Base-by-base conservation (phyloP, 2,888 invertebrate species). In the Eugnorisma glareosa region DNA sequence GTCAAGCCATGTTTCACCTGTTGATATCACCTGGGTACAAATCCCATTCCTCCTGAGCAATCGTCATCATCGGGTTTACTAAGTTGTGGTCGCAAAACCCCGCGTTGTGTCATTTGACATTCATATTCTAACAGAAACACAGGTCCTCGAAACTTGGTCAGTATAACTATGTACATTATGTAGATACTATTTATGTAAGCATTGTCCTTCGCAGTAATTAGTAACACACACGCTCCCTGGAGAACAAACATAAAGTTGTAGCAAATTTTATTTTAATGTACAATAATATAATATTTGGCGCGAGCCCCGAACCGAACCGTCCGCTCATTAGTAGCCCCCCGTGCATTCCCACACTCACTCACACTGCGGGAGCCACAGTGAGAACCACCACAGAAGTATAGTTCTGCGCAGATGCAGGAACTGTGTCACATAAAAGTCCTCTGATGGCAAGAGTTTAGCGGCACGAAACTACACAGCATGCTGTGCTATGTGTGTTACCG, bases 181-280 rank as follows among this genome's bases (percentile, higher is more conserved):
- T 37, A 64, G 11, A 4, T 21, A 59, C 10, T 37, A 43, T 28
- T 13, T 37, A 40, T 21, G 75, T 68, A n/a, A 80, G 66, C 61
- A 51, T 1, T 73, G 57, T 45, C 71, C 57, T 51, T 40, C 37
- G 54, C 57, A 67, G 43, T 82, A 69, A 70, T 84, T 63, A 84
- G 61, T 45, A 37, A 18, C 61, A 45, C 66, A 13, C 64, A n/a
- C 77, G 61, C 67, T 70, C 68, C 48, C 67, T 15, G 4, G 67
- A 24, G 73, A 67, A 45, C 77, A 28, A 45, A 71, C 67, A 67
- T 61, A 70, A 75, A 84, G 75, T 82, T 69, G 63, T 24, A 67
- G 28, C 67, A 57, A 81, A 83, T 86, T 79, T 79, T 82, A 73
- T 85, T 82, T 71, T 82, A 86, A 82, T 73, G 54, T 75, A 83